phyloP scores from a whole-genome alignment of 2,888 invertebrate genomes.

The Prosapia bicincta region DNA sequence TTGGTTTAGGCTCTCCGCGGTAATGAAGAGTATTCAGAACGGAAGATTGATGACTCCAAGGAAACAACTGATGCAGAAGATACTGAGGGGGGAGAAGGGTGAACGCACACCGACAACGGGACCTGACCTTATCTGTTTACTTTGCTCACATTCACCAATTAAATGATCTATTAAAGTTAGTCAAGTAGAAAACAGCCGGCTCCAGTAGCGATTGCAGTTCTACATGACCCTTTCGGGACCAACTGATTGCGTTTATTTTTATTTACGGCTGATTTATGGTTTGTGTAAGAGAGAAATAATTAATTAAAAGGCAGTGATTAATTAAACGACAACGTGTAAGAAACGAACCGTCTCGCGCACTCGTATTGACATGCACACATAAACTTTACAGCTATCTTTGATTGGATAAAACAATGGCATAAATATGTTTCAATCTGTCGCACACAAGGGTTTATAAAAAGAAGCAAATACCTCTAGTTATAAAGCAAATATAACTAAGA shows the following conservation, averaged over 20 bases:
- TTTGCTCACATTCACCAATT: not conserved
- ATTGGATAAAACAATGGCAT: too few species aligned
- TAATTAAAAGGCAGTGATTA: too few species aligned
- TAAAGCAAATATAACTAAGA: not conserved
- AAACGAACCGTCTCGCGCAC: too few species aligned
- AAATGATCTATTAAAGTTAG: not conserved
- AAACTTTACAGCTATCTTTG: too few species aligned
- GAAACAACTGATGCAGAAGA: not conserved
- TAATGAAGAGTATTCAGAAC: not conserved
- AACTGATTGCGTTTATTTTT: not conserved
- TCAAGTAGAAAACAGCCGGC: not conserved
- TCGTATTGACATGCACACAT: too few species aligned
- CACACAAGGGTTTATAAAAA: too few species aligned
- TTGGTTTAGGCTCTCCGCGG: not conserved
- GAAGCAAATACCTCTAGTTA: too few species aligned
- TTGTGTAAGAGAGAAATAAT: not conserved
- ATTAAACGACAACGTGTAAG: too few species aligned
- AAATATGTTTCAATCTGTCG: too few species aligned
- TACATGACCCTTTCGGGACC: not conserved
- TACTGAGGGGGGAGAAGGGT: not conserved
- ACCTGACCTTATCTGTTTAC: not conserved
- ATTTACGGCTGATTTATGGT: not conserved
- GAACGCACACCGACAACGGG: not conserved
- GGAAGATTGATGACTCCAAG: slow-evolving; percentile 2
- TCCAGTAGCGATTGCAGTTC: not conserved